Conservation (phyloP, 2,888 invertebrate genomes). For the Tiphia femorata region DNA sequence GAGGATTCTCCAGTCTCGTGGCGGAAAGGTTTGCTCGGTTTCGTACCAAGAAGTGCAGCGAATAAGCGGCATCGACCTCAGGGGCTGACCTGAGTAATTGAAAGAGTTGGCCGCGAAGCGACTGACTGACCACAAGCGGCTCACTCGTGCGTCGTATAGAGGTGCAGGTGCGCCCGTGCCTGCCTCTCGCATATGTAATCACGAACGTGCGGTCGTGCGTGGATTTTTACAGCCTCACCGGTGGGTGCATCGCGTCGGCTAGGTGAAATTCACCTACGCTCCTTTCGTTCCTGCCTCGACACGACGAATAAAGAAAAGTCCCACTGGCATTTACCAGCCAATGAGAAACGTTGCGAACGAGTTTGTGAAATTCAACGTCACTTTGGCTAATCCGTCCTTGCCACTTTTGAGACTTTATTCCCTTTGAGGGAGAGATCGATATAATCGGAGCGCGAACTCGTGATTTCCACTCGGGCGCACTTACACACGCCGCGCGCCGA, state of each 20-base stretch:
- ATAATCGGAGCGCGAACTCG: too few relatives aligned
- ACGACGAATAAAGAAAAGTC: too few relatives aligned
- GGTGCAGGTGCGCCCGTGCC: conserved; percentile 27
- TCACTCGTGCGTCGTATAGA: conserved; percentile 26
- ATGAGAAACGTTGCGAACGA: too few relatives aligned
- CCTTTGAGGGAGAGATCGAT: too few relatives aligned
- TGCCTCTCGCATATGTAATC: conserved; percentile 24
- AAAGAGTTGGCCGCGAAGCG: conserved; percentile 44
- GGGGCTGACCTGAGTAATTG: conserved; percentile 47
- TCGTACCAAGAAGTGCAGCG: conserved; percentile 17
- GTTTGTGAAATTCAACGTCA: too few relatives aligned
- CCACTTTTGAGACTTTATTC: too few relatives aligned
- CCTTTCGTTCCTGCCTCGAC: too few relatives aligned
- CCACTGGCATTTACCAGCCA: too few relatives aligned
- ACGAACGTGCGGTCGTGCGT: conserved; percentile 20
- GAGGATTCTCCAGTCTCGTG: not conserved
- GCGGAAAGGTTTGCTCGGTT: not conserved
- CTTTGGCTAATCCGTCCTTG: too few relatives aligned
- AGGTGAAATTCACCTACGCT: conserved; percentile 12
- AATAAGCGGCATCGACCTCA: conserved; percentile 45
- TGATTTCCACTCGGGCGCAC: too few relatives aligned
- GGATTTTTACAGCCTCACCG: conserved; percentile 13
- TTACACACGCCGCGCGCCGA: too few relatives aligned
- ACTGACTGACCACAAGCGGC: conserved; percentile 41
- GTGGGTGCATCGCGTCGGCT: conserved; percentile 16